Base-by-base conservation (phyloP, 1,140 invertebrate species). In the Sycophila sp. region DNA sequence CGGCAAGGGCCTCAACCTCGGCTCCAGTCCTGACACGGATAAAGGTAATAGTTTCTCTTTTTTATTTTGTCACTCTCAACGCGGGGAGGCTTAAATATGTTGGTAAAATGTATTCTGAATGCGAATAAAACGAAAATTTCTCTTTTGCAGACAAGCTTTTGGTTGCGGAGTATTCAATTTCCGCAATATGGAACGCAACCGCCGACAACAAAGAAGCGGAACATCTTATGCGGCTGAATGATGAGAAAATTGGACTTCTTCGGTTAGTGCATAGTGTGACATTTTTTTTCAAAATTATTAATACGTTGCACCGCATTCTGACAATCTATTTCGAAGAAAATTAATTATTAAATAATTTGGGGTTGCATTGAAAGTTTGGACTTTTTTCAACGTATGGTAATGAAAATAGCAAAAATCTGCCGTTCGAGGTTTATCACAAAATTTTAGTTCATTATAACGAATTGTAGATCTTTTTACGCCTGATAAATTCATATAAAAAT, bases 191-290 rank as follows among this genome's bases (percentile, higher is more conserved):
- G 82, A 71, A 75, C 26, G 65, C 75, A 7, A 60, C 65, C 55
- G 42, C 59, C 13, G 78, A 79, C 10, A 77, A 81, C 67, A 79
- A 80, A 66, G 76, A 81, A 60, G 73, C 76, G 68, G 78, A 78
- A 24, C 76, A 79, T 53, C 72, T 81, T 73, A 77, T 69, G 64
- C 78, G 76, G 24, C 71, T 80, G 19, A 77, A 76, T 53, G 77
- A 80, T 55, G 80, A 82, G 36, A 80, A 80, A 72, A 78, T 71
- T 55, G 75, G 69, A 55, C 71, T 81, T 58, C 77, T 81, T 64
- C 77, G 80, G 82, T 84, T 75, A 72, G 72, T 71, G 6, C 17
- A 17, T 19, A 5, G 19, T 19, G 15, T 67, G 28, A 19, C 10
- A 26, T 51, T 15, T 6, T n/a, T 62, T 53, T 62, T 62, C 7